These are phyloP conservation scores for Rhabditoides inermis DNA, from an alignment of 2,888 invertebrate species.

Conservation along the genomic window DNA sequence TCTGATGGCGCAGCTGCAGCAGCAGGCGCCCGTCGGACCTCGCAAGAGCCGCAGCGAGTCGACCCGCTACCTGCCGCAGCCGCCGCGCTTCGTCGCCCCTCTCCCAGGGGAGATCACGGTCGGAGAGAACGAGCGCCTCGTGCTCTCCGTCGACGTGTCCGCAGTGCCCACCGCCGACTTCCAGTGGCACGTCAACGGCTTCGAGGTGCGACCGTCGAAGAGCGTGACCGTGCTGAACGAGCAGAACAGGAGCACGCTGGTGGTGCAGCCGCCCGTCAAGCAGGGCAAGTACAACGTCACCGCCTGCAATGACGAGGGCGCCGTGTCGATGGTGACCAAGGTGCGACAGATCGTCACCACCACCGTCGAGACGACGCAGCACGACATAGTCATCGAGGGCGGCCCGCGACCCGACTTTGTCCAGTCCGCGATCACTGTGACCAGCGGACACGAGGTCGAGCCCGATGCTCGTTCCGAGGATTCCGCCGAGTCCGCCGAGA, in stretches of 20 bases:
- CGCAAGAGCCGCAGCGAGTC: constrained; percentile 9
- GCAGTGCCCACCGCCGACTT: constrained; percentile 50
- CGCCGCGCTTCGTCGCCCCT: constrained; percentile 21
- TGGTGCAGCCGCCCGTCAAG: constrained; percentile 40
- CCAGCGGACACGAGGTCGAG: constrained; percentile 17
- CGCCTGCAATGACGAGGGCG: constrained; percentile 37
- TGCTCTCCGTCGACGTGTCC: constrained; percentile 39
- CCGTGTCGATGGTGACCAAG: constrained; percentile 19
- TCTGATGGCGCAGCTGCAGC: no score
- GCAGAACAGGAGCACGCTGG: constrained; percentile 41
- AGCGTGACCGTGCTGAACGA: constrained; percentile 31
- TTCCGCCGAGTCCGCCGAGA: constrained; percentile 23
- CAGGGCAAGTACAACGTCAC: constrained; percentile 42
- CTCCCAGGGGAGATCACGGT: constrained; percentile 14
- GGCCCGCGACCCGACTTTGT: constrained; percentile 20
- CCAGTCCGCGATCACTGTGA: constrained; percentile 30
- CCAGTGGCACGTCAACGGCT: constrained; percentile 56
- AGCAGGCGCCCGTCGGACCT: no score
- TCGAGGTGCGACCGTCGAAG: constrained; percentile 47
- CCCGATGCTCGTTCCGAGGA: constrained; percentile 7
- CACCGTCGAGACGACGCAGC: constrained; percentile 13
- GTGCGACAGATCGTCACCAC: constrained; percentile 23
- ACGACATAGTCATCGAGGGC: constrained; percentile 4
- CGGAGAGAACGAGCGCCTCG: constrained; percentile 32
- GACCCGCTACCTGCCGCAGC: constrained; percentile 32